These are phyloP conservation scores for Pipa parva DNA, from an alignment of 2,113 vertebrate species.

Conservation along the genomic window DNA sequence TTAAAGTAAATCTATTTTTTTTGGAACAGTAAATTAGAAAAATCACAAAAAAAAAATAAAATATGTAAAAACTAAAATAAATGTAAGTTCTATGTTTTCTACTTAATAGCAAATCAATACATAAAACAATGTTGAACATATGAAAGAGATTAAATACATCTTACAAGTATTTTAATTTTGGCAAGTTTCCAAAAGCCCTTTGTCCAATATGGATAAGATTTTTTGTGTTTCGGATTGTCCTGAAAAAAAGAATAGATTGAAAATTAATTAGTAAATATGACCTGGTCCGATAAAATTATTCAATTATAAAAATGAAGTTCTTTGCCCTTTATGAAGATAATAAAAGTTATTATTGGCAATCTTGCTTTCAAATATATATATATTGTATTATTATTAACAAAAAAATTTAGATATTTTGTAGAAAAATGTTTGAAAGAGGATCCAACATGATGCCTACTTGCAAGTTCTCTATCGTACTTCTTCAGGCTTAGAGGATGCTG, in stretches of 20 bases:
- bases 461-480: too few relatives aligned
- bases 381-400: too few relatives aligned
- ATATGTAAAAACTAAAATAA: not conserved
- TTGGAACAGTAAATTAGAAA: not conserved
- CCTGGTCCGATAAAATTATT: not conserved
- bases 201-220: constrained; percentile 73
- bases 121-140: constrained; percentile 35
- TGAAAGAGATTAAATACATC: too few relatives aligned
- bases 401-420: too few relatives aligned
- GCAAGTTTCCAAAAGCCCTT: constrained; percentile 80
- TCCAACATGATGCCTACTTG: too few relatives aligned
- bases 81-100: not conserved
- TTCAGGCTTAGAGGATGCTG: too few relatives aligned
- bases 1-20: too few relatives aligned
- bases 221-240: constrained; percentile 80
- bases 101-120: constrained; percentile 45
- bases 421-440: too few relatives aligned
- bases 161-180: constrained; percentile 83
- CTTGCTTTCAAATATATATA: too few relatives aligned
- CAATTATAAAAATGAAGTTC: too few relatives aligned
- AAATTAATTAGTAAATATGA: not conserved
- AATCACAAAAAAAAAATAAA: not conserved
- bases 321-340: too few relatives aligned
- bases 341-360: too few relatives aligned
- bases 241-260: constrained; percentile 52